Conservation (phyloP, 2,113 vertebrate species). For the Oncorhynchus masou region DNA sequence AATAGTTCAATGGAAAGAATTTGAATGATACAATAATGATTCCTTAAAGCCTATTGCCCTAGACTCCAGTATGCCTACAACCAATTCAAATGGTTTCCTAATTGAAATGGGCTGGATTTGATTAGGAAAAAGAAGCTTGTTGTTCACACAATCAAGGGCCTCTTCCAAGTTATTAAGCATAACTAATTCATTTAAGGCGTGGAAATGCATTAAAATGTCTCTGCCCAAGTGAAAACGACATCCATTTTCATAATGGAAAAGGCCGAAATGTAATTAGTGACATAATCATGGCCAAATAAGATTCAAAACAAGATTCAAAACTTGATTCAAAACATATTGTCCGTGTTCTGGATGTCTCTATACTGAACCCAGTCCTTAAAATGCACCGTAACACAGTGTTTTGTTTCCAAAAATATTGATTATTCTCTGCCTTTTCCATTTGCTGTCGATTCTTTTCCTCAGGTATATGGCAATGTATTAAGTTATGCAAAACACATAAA, state of each 20-base stretch:
- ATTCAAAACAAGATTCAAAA: too few relatives aligned
- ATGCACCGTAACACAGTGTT: conserved; percentile 47
- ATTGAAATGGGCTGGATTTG: conserved; percentile 50
- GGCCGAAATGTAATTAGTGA: conserved; percentile 73
- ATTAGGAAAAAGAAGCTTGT: conserved; percentile 48
- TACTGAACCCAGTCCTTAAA: conserved; percentile 48
- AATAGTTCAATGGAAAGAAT: neutral
- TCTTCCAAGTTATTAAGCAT: conserved; percentile 66
- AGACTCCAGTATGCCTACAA: neutral
- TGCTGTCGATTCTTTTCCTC: conserved; percentile 39
- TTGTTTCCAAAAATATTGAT: conserved; percentile 51
- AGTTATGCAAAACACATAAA: conserved; percentile 53
- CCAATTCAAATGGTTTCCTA: conserved; percentile 10
- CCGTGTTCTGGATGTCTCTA: conserved; percentile 37
- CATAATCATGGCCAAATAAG: conserved; percentile 63
- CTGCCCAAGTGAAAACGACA: conserved; percentile 51
- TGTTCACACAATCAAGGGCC: conserved; percentile 61
- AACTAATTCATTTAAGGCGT: conserved; percentile 74
- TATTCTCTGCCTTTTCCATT: conserved; percentile 27
- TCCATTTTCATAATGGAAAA: conserved; percentile 64
- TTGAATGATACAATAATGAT: neutral
- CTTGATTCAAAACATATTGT: conserved; percentile 68
- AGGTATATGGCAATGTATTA: conserved; percentile 30
- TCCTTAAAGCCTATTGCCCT: neutral
- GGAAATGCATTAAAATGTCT: conserved; percentile 65